phyloP scores from a whole-genome alignment of 2,797 vertebrate species.

The Danionella dracula region DNA sequence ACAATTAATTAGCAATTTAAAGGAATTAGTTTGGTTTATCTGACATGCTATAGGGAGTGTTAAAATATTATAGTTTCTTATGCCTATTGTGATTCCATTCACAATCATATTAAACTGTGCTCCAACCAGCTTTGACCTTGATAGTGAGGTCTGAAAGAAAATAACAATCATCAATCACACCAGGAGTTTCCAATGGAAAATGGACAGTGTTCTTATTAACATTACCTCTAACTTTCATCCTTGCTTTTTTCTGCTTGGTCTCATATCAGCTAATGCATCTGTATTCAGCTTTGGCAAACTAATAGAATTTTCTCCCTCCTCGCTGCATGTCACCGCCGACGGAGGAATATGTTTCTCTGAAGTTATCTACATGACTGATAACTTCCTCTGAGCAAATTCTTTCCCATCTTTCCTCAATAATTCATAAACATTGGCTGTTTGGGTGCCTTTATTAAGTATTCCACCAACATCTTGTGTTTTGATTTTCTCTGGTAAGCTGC shows the following conservation, averaged over 20 bases:
- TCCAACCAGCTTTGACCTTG: too few relatives aligned
- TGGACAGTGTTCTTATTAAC: not conserved
- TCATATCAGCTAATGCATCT: conserved; percentile 1
- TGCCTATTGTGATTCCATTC: too few relatives aligned
- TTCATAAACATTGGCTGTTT: not conserved
- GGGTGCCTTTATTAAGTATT: not conserved
- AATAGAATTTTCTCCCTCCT: conserved; percentile 26
- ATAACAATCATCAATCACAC: not conserved
- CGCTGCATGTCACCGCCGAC: not conserved
- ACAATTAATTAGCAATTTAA: too few relatives aligned
- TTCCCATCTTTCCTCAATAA: not conserved
- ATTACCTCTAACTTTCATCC: not conserved
- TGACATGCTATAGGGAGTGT: too few relatives aligned
- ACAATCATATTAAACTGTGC: too few relatives aligned
- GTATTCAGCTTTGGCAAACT: not conserved
- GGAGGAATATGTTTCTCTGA: conserved; percentile 10
- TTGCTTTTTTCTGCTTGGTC: not conserved
- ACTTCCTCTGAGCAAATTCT: not conserved
- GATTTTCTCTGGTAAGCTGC: conserved; percentile 39
- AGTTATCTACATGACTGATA: conserved; percentile 1
- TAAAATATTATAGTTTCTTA: too few relatives aligned
- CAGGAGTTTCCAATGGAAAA: not conserved
- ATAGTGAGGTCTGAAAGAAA: not conserved
- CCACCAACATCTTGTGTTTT: conserved; percentile 24
- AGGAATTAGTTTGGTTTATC: too few relatives aligned